Conservation (phyloP, 2,797 vertebrate genomes). For the Eulemur coronatus region DNA sequence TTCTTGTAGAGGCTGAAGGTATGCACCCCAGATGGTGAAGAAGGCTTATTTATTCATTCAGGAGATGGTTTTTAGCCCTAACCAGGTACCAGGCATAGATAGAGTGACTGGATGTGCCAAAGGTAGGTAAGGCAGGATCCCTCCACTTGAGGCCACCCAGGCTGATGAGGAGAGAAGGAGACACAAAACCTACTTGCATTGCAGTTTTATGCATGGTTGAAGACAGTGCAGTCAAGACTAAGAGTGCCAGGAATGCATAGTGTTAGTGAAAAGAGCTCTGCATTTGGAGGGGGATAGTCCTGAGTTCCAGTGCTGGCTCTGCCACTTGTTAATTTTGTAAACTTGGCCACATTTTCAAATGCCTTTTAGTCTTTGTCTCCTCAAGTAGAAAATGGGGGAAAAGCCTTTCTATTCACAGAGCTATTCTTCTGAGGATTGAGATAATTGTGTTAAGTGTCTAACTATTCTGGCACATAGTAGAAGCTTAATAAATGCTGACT, state of each 20-base stretch:
- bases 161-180: not conserved
- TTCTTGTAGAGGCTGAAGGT: not conserved
- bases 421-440: not conserved
- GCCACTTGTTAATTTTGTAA: not conserved
- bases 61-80: not conserved
- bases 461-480: not conserved
- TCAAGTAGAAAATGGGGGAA: not conserved
- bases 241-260: too few relatives aligned
- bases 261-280: not conserved
- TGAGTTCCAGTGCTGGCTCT: not conserved
- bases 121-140: not conserved
- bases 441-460: not conserved
- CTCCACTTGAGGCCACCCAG: not conserved
- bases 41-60: not conserved
- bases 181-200: not conserved
- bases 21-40: not conserved
- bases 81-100: rapidly evolving
- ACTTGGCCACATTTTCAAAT: not conserved
- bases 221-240: not conserved
- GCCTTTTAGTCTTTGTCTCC: not conserved
- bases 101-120: not conserved
- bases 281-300: not conserved
- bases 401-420: not conserved
- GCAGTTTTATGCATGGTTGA: not conserved
- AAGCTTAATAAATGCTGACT: not conserved